These are phyloP conservation scores for Chironomus riparius DNA, from an alignment of 2,888 invertebrate genomes.

Conservation along the genomic window DNA sequence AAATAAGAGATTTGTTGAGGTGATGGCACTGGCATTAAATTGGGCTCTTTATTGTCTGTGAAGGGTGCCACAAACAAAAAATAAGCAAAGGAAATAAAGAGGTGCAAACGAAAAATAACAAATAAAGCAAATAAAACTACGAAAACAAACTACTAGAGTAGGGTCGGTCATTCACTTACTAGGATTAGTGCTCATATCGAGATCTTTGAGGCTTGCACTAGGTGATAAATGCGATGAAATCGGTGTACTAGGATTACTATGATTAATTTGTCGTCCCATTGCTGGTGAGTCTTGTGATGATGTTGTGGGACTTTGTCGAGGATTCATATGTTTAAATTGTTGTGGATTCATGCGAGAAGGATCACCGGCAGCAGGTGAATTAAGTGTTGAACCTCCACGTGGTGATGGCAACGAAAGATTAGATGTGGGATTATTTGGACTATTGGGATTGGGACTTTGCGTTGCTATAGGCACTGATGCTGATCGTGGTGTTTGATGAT, in stretches of 20 bases:
- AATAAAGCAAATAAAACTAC: neutral
- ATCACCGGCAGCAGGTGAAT: conserved; percentile 58
- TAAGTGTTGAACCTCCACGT: conserved; percentile 49
- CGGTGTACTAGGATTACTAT: conserved; percentile 65
- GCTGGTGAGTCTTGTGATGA: conserved; percentile 51
- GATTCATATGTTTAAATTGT: conserved; percentile 44
- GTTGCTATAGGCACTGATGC: conserved; percentile 65
- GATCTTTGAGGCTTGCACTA: conserved; percentile 43
- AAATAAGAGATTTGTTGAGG: conserved; percentile 94
- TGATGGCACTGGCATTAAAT: conserved; percentile 91
- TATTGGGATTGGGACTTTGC: conserved; percentile 63
- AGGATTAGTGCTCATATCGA: conserved; percentile 31
- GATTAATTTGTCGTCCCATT: conserved; percentile 43
- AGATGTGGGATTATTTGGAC: conserved; percentile 61
- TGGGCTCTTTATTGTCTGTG: conserved; percentile 62
- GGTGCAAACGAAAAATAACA: neutral
- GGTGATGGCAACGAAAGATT: conserved; percentile 67
- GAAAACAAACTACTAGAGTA: neutral
- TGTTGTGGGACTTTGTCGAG: conserved; percentile 52
- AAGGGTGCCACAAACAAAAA: conserved; percentile 5
- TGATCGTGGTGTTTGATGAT: conserved; percentile 63
- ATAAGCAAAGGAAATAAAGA: neutral
- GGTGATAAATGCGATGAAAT: conserved; percentile 55
- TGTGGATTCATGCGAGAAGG: conserved; percentile 33
- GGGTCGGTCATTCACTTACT: neutral